Evolutionary conservation across 1,140 invertebrate genomes (phyloP).

Genomic region (Caenorhabditis briggsae): DNA sequence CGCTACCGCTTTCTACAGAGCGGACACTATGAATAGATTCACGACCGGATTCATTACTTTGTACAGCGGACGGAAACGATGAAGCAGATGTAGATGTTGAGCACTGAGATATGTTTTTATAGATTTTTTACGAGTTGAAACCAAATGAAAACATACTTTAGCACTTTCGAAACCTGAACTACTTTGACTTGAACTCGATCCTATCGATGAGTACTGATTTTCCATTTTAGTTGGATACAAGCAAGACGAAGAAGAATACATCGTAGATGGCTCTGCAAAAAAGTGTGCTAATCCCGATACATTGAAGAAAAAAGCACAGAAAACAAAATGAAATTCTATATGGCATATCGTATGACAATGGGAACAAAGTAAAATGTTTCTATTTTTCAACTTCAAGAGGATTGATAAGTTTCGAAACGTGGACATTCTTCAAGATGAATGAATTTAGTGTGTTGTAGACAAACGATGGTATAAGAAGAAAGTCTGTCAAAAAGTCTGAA

Average conservation of each 20-base stretch:
- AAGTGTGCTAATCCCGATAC: background rate
- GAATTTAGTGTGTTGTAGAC: too few species aligned
- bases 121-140: background rate
- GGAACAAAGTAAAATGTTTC: conserved; percentile 31
- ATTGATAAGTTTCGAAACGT: background rate
- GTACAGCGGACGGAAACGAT: conserved; percentile 8
- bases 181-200: conserved; percentile 29
- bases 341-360: conserved; percentile 45
- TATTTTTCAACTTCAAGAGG: background rate
- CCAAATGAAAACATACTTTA: background rate
- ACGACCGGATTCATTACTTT: conserved; percentile 2
- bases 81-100: conserved; percentile 32
- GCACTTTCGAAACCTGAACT: conserved; percentile 40
- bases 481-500: too few species aligned
- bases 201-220: conserved; percentile 36
- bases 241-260: conserved; percentile 7
- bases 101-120: background rate
- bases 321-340: background rate
- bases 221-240: conserved; percentile 29
- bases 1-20: conserved; percentile 76
- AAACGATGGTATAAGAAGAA: too few species aligned
- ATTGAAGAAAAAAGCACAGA: background rate
- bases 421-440: too few species aligned
- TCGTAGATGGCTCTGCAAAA: conserved; percentile 14
- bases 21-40: conserved; percentile 14